Base-by-base conservation (phyloP, 2,888 invertebrate species). In the Baronia brevicornis region DNA sequence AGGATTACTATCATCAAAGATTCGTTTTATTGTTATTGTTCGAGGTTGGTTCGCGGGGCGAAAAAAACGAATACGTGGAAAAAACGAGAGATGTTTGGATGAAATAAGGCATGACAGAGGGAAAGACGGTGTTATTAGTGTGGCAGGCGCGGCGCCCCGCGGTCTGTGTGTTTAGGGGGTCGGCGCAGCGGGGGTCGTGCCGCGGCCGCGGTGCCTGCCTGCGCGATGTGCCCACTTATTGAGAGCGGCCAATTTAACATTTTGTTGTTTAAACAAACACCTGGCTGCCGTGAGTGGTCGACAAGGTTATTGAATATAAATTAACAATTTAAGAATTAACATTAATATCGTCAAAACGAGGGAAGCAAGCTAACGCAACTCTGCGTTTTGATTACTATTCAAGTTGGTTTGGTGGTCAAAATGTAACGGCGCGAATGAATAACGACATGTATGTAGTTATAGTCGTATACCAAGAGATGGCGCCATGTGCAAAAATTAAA, bases 1-100 rank as follows among this genome's bases (percentile, higher is more conserved):
- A 67, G 84, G 77, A 84, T 84, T 78, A 78, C 74, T 73, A 79
- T 82, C 82, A 82, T 84, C 80, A 80, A 54, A 53, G 60, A 60
- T 50, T 69, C 73, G 69, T 82, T 80, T 79, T 80, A 61, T 78
- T 79, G 73, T 75, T 71, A 71, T 77, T 75, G 70, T 78, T 65
- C 59, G 64, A 55, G 64, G 63, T 69, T 57, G 63, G 58, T 48
- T 59, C 51, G 49, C 48, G 48, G 47, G 50, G 51, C 49, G 40
- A 46, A 72, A 75, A 75, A 82, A 84, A 74, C 48, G 57, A 60
- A 56, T 56, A 50, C 58, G 51, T 51, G 52, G 61, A 77, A 82
- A 80, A 80, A 80, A 73, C 69, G 64, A 66, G 68, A 73, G 75
- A 68, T 61, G 70, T 59, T 60, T 48, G 63, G 60, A 63, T 74